These are phyloP conservation scores for Ceyx margarethae DNA, from an alignment of 2,113 vertebrate species.

Conservation along the genomic window DNA sequence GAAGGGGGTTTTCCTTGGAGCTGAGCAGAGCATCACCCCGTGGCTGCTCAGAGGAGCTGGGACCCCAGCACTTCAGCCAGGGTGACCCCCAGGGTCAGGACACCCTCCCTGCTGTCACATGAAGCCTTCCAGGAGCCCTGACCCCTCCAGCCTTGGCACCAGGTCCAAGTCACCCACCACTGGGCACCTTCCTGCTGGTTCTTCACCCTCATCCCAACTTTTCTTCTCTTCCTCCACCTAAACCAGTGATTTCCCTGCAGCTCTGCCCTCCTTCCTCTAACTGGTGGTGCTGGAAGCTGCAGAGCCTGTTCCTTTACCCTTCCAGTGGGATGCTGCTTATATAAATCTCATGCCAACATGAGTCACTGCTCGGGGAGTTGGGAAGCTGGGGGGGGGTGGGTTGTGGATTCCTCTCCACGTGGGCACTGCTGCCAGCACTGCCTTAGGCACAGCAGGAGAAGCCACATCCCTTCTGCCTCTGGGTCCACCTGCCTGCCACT, in stretches of 20 bases:
- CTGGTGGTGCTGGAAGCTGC: neutral
- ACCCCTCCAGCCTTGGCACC: neutral
- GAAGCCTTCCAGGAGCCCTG: neutral
- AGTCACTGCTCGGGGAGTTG: neutral
- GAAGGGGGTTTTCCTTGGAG: neutral
- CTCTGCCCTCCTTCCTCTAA: neutral
- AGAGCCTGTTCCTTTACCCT: neutral
- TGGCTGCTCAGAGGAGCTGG: neutral
- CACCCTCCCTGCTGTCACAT: neutral
- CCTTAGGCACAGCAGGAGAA: neutral
- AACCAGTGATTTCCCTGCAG: accelerated
- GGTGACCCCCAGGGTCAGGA: neutral
- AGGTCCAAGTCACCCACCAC: neutral
- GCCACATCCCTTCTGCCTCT: neutral
- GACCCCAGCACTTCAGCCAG: neutral
- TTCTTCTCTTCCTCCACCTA: neutral
- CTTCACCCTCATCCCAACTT: neutral
- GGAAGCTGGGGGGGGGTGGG: neutral
- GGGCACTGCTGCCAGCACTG: neutral
- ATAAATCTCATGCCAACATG: neutral
- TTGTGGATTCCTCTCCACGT: neutral
- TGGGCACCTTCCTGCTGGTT: neutral
- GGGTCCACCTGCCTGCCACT: neutral
- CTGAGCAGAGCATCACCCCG: neutral
- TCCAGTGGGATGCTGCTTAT: neutral